These are phyloP conservation scores for Nysson spinosus DNA, from an alignment of 2,888 invertebrate genomes.

Conservation along the genomic window DNA sequence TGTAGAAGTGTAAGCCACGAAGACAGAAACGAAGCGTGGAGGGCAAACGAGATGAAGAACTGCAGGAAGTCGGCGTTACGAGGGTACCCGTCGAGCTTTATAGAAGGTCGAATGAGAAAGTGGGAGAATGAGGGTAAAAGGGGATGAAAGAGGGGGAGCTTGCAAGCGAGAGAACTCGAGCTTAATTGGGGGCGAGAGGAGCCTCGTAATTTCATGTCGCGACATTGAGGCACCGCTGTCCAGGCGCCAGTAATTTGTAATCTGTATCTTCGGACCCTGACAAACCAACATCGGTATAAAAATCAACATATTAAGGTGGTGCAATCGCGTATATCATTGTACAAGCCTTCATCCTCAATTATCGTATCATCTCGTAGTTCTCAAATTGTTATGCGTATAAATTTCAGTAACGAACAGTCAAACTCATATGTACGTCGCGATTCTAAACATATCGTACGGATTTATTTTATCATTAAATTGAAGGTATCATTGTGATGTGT, in stretches of 20 bases:
- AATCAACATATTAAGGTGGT: conserved; percentile 43
- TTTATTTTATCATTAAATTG: no score
- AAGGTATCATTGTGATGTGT: no score
- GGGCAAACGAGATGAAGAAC: conserved; percentile 37
- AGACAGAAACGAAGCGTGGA: background rate
- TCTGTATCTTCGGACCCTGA: conserved; percentile 47
- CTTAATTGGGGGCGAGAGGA: conserved; percentile 59
- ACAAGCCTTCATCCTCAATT: conserved; percentile 38
- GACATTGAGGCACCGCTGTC: conserved; percentile 54
- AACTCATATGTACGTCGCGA: no score
- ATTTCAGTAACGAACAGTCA: no score
- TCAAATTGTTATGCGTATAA: no score
- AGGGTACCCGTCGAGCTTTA: conserved; percentile 38
- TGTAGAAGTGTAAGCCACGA: conserved; percentile 6
- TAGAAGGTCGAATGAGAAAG: conserved; percentile 29
- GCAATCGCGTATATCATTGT: conserved; percentile 46
- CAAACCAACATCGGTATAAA: conserved; percentile 37
- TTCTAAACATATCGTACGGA: no score
- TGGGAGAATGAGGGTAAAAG: background rate
- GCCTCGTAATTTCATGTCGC: conserved; percentile 64
- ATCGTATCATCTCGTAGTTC: no score
- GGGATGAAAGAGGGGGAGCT: background rate
- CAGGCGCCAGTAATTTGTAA: conserved; percentile 62
- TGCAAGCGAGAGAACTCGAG: conserved; percentile 22
- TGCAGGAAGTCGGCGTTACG: conserved; percentile 36